These are phyloP conservation scores for Gobius niger DNA, from an alignment of 2,113 vertebrate species.

Conservation along the genomic window DNA sequence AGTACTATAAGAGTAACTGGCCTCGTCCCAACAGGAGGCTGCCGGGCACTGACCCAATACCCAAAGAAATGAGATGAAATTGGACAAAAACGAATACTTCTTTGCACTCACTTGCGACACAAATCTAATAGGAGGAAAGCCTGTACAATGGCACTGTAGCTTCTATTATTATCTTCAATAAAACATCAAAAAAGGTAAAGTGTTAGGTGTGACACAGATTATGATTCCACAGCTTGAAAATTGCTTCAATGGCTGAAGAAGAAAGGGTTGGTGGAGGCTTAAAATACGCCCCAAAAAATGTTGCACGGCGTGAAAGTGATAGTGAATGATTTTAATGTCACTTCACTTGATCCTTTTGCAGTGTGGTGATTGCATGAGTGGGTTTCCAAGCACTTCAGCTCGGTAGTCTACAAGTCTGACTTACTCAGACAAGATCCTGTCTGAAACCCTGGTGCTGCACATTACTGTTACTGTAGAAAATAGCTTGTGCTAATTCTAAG, in stretches of 20 bases:
- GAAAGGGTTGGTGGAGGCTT: neutral
- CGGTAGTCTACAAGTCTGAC: too few species aligned
- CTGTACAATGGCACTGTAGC: conserved; percentile 13
- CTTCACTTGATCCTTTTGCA: too few species aligned
- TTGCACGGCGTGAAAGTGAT: neutral
- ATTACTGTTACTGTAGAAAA: too few species aligned
- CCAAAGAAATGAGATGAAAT: conserved; percentile 44
- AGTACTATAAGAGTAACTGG: conserved; percentile 36
- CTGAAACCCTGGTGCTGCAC: too few species aligned
- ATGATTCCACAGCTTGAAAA: neutral
- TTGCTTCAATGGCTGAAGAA: neutral
- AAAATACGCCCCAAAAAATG: neutral
- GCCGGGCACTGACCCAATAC: conserved; percentile 51
- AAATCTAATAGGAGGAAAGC: conserved; percentile 33
- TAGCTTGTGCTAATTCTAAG: too few species aligned
- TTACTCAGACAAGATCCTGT: too few species aligned
- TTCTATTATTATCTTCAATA: conserved; percentile 3
- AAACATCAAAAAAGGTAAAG: neutral
- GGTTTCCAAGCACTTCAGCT: too few species aligned
- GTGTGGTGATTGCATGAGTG: too few species aligned
- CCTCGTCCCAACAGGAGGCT: conserved; percentile 39
- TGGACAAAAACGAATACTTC: conserved; percentile 54
- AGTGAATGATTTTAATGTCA: neutral
- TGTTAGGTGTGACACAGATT: neutral
- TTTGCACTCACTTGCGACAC: conserved; percentile 21